A percentile compares a stretch with the other conserved stretches of the same genome.
Conservation (phyloP, 1,140 invertebrate genomes). For the Hylyphantes graminicola region DNA sequence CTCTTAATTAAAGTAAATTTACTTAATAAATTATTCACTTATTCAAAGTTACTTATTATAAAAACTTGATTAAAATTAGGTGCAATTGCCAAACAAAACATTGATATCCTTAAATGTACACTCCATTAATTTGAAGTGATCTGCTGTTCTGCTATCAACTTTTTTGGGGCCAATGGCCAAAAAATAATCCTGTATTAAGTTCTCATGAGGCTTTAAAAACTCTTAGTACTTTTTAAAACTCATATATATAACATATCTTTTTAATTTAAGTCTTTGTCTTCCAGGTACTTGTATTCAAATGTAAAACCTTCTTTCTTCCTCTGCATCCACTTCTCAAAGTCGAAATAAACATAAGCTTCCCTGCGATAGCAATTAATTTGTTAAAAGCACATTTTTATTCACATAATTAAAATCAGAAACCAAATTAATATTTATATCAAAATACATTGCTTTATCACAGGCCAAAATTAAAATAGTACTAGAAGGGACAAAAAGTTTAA, state of each 20-base stretch:
- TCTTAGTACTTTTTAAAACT: constrained; percentile 29
- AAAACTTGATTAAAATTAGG: too few species aligned
- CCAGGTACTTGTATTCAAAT: constrained; percentile 99
- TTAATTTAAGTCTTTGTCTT: constrained; percentile 97
- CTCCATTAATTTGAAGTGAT: neutral
- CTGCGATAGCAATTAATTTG: constrained; percentile 72
- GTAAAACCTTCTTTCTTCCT: constrained; percentile 99
- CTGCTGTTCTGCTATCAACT: neutral
- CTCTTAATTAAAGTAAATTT: too few species aligned
- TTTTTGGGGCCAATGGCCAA: neutral
- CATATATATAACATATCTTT: neutral
- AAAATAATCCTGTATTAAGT: constrained; percentile 41
- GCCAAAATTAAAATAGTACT: neutral
- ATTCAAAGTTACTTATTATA: too few species aligned
- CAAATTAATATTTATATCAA: neutral
- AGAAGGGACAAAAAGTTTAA: too few species aligned
- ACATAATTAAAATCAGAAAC: neutral
- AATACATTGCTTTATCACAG: neutral
- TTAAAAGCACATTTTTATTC: neutral
- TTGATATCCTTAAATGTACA: constrained; percentile 12
- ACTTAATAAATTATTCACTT: too few species aligned
- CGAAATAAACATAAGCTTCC: constrained; percentile 99
- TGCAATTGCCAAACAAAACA: neutral
- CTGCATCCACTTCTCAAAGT: constrained; percentile 99
- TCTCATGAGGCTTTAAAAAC: constrained; percentile 50